phyloP scores from a whole-genome alignment of 2,888 invertebrate genomes.

The Rambutsinella grinnellia region DNA sequence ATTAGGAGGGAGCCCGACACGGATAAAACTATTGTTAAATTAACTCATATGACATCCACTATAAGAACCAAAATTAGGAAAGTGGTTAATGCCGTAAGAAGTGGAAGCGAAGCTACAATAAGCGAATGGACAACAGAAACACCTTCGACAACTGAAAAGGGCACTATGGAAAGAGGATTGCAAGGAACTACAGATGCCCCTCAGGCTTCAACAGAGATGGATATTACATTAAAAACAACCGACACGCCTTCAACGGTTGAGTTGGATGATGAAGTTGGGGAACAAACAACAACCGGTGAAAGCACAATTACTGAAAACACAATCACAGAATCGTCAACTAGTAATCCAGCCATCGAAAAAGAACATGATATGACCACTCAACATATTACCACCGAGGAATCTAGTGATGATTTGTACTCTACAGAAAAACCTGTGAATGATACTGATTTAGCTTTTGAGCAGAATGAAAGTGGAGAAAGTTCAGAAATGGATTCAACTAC shows the following conservation, averaged over 20 bases:
- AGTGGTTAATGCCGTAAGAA: slow-evolving; percentile 15
- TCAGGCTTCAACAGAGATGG: neutral
- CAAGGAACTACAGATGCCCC: neutral
- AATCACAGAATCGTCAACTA: neutral
- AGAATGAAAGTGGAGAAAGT: too few species aligned
- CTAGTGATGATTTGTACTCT: too few species aligned
- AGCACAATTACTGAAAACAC: neutral
- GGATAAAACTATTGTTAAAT: slow-evolving; percentile 32
- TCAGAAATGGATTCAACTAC: too few species aligned
- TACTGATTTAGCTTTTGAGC: too few species aligned
- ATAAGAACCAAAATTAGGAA: slow-evolving; percentile 17
- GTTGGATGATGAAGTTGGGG: neutral
- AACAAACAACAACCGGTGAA: neutral
- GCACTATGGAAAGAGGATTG: neutral
- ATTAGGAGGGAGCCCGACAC: slow-evolving; percentile 31
- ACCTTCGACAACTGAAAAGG: slow-evolving; percentile 1
- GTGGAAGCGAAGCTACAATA: slow-evolving; percentile 4
- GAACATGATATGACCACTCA: too few species aligned
- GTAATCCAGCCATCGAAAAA: too few species aligned
- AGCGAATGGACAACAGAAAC: slow-evolving; percentile 16
- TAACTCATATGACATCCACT: neutral
- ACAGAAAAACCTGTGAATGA: too few species aligned
- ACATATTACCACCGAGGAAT: too few species aligned
- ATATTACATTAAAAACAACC: neutral
- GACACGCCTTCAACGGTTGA: neutral